Conservation (phyloP, 2,888 invertebrate genomes). For the Automeris io region DNA sequence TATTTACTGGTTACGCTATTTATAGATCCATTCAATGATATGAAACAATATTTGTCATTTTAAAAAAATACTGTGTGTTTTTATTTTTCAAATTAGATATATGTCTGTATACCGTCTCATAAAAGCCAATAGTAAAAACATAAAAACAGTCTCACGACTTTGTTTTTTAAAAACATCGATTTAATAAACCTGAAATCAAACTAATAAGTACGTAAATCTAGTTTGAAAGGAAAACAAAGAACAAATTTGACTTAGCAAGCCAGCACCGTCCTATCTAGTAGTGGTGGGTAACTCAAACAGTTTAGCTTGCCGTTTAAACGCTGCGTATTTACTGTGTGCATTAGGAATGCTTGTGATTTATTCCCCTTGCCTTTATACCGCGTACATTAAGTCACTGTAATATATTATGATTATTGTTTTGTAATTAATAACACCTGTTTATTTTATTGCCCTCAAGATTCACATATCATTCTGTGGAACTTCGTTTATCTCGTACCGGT, state of each 20-base stretch:
- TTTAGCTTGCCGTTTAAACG: slow-evolving; percentile 17
- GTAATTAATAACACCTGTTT: slow-evolving; percentile 4
- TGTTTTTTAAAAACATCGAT: too few relatives aligned
- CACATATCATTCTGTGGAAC: too few relatives aligned
- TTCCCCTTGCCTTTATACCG: slow-evolving; percentile 9
- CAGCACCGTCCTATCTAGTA: slow-evolving; percentile 6
- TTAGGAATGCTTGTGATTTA: slow-evolving; percentile 32
- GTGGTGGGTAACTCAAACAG: slow-evolving; percentile 15
- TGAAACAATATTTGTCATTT: too few relatives aligned
- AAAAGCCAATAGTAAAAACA: too few relatives aligned
- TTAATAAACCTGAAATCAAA: neutral
- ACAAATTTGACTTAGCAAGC: slow-evolving; percentile 1
- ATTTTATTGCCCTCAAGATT: neutral
- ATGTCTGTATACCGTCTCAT: too few relatives aligned
- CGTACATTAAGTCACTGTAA: slow-evolving; percentile 14
- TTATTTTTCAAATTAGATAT: too few relatives aligned
- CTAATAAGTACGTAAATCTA: neutral
- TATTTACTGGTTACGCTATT: too few relatives aligned
- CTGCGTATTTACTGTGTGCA: slow-evolving; percentile 31
- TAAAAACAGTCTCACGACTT: too few relatives aligned
- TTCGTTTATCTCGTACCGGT: too few relatives aligned
- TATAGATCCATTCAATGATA: too few relatives aligned
- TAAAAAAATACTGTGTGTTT: too few relatives aligned
- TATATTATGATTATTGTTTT: neutral
- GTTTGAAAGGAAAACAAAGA: neutral